Base-by-base conservation (phyloP, 2,113 vertebrate genomes). In the Myanophis thanlyinensis region DNA sequence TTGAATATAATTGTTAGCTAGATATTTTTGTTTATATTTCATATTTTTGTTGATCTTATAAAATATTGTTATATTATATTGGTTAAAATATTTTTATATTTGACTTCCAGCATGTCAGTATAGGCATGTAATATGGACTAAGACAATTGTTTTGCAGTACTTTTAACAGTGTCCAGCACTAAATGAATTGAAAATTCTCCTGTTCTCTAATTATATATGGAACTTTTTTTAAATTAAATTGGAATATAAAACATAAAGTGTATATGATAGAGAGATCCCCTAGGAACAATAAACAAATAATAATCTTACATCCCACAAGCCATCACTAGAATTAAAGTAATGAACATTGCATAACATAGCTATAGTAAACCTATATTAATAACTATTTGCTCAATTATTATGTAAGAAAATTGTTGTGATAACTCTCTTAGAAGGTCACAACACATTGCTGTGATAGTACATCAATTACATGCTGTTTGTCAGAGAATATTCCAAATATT, bases 281-380 rank as follows among this genome's bases (percentile, higher is more conserved):
- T n/a, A 25, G 27, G 8, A n/a, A 27, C 7, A 48, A 67, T 11
- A 51, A 5, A 88, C 27, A 47, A 85, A 85, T 22, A 85, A 85
- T 22, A 53, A 59, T 48, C 4, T 90, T 18, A 49, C 56, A 12
- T 48, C 47, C 6, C 7, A 54, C 2, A 18, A 53, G 84, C 25
- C 35, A 92, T 93, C 44, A 40, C 35, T 44, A 67, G 47, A 84
- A 23, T 56, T 9, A 30, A 5, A 1, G 12, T 48, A 20, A 20
- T 51, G 47, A 73, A 35, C 25, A 67, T 51, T 67, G 91, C 85
- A 44, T 87, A 73, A 30, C 15, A 44, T 35, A 88, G 15, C 30
- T 25, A 46, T 8, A 48, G 15, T 94, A 56, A 91, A 85, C 89
- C 88, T 91, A 54, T 93, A 85, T 67, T 93, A 80, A 94, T 95